Percentiles rank a stretch among this genome's conserved stretches.
These are phyloP conservation scores for Copidosoma floridanum DNA, from an alignment of 1,140 invertebrate genomes.

Conservation along the genomic window DNA sequence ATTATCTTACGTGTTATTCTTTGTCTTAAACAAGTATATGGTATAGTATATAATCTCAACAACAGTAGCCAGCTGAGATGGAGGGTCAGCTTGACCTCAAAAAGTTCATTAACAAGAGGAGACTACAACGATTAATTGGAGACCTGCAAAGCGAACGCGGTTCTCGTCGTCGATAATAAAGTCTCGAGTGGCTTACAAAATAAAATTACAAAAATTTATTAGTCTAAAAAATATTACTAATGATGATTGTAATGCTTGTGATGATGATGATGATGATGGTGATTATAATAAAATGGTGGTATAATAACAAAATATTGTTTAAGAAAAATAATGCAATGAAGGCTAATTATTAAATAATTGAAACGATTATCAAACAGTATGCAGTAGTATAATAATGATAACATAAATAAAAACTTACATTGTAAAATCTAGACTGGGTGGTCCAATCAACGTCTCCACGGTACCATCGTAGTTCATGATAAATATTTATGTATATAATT, in stretches of 20 bases:
- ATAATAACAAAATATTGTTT: conserved; percentile 22
- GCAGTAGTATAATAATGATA: conserved; percentile 22
- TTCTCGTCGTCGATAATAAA: conserved; percentile 22
- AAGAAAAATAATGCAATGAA: conserved; percentile 12
- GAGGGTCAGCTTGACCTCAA: background rate
- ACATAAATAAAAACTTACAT: conserved; percentile 29
- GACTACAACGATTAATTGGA: conserved; percentile 14
- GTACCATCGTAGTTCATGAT: conserved; percentile 17
- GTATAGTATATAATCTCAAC: conserved; percentile 26
- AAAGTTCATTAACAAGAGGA: conserved; percentile 16
- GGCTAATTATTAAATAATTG: conserved; percentile 19
- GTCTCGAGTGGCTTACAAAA: conserved; percentile 24
- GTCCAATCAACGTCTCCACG: conserved; percentile 25
- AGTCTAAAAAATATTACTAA: conserved; percentile 16
- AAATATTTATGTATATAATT: background rate
- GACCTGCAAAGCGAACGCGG: conserved; percentile 25
- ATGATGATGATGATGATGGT: conserved; percentile 13
- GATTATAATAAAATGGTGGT: conserved; percentile 12
- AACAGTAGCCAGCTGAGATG: conserved; percentile 3
- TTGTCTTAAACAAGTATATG: conserved; percentile 14
- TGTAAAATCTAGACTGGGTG: conserved; percentile 23
- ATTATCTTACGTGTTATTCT: conserved; percentile 6
- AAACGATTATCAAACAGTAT: conserved; percentile 20
- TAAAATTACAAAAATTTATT: conserved; percentile 21
- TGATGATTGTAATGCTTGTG: conserved; percentile 8